phyloP scores from a whole-genome alignment of 2,113 vertebrate genomes.

The Elephantulus edwardii region DNA sequence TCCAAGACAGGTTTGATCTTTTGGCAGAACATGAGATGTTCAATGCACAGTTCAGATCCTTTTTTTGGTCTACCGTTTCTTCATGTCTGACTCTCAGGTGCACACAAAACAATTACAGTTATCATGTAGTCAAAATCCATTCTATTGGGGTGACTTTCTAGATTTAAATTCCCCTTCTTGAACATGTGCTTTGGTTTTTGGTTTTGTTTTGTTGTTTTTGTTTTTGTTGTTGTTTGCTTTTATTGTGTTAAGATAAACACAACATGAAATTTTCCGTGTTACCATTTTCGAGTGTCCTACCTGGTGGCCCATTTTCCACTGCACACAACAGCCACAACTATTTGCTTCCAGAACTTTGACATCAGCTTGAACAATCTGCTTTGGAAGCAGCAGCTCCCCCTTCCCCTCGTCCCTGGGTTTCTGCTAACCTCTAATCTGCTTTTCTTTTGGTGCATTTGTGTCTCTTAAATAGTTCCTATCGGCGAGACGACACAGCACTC shows the following conservation, averaged over 20 bases:
- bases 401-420: not conserved
- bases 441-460: not conserved
- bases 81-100: too few relatives aligned
- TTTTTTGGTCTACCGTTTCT: too few relatives aligned
- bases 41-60: too few relatives aligned
- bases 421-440: not conserved
- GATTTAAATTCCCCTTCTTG: not conserved
- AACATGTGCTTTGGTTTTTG: not conserved
- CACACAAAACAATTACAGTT: too few relatives aligned
- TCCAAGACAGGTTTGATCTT: too few relatives aligned
- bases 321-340: not conserved
- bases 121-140: not conserved
- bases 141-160: not conserved
- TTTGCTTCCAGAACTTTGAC: not conserved
- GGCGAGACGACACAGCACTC: not conserved
- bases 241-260: too few relatives aligned
- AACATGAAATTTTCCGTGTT: not conserved
- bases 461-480: not conserved
- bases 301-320: not conserved
- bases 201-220: too few relatives aligned
- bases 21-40: too few relatives aligned
- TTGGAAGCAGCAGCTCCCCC: not conserved
- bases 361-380: not conserved
- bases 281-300: not conserved
- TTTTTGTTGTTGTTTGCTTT: too few relatives aligned